phyloP scores from a whole-genome alignment of 2,888 invertebrate species.

The Apocheima hispidaria region DNA sequence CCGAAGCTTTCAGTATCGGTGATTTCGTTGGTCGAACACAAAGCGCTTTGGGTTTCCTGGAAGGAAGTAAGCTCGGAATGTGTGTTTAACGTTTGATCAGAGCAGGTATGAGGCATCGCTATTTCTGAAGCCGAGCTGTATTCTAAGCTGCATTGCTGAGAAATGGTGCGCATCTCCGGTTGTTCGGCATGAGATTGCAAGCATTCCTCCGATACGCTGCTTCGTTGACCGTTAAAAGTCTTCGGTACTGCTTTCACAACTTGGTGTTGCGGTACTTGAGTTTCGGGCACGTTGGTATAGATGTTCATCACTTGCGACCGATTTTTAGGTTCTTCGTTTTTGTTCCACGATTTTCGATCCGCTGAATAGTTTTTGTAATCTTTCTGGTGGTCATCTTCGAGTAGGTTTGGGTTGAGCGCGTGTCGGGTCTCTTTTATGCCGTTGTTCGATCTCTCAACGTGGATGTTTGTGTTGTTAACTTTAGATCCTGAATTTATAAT shows the following conservation, averaged over 20 bases:
- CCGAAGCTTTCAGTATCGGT: conserved; percentile 83
- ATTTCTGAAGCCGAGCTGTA: conserved; percentile 88
- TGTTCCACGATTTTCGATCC: conserved; percentile 75
- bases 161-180: conserved; percentile 88
- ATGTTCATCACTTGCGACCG: conserved; percentile 84
- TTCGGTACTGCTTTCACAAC: conserved; percentile 73
- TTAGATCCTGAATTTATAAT: conserved; percentile 91
- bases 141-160: conserved; percentile 90
- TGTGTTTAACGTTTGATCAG: conserved; percentile 81
- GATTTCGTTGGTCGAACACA: conserved; percentile 82
- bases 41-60: conserved; percentile 80
- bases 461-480: conserved; percentile 93
- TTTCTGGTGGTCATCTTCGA: conserved; percentile 88
- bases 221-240: conserved; percentile 67
- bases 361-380: conserved; percentile 76
- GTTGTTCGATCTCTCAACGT: conserved; percentile 87
- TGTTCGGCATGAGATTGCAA: conserved; percentile 76
- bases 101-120: conserved; percentile 82
- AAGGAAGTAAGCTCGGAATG: conserved; percentile 81
- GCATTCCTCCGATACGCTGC: conserved; percentile 79
- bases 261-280: conserved; percentile 87
- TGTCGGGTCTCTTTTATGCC: conserved; percentile 86
- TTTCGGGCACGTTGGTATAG: conserved; percentile 88
- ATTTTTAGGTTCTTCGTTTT: conserved; percentile 72
- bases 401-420: conserved; percentile 87